Conservation (phyloP, 2,888 invertebrate species). For the Furcula furcula region DNA sequence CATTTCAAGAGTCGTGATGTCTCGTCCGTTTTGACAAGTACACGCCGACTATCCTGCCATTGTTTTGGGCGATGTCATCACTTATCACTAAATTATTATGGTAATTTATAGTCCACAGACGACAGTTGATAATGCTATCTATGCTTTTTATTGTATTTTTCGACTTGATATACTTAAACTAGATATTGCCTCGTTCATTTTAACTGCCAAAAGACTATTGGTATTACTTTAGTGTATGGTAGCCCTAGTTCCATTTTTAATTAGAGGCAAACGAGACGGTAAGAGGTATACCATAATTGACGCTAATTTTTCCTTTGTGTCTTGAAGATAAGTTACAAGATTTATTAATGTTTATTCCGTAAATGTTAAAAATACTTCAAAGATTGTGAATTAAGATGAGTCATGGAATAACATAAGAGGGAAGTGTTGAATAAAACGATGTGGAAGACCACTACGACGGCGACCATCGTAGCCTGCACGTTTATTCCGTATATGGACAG, state of each 20-base stretch:
- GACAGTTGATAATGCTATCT: constrained; percentile 25
- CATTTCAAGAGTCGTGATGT: too few species aligned
- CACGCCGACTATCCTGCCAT: constrained; percentile 20
- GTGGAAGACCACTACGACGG: background rate
- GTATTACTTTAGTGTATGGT: too few species aligned
- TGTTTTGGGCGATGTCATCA: constrained; percentile 29
- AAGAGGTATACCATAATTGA: too few species aligned
- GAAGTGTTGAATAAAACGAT: constrained; percentile 12
- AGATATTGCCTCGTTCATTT: too few species aligned
- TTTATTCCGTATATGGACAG: constrained; percentile 36
- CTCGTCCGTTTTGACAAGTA: constrained; percentile 45
- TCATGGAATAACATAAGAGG: constrained; percentile 14
- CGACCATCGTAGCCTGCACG: constrained; percentile 13
- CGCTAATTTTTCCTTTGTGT: too few species aligned
- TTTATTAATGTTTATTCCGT: too few species aligned
- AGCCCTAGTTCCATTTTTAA: too few species aligned
- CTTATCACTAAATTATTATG: constrained; percentile 28
- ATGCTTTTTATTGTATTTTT: constrained; percentile 8
- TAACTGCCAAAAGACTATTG: too few species aligned
- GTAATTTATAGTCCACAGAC: constrained; percentile 23
- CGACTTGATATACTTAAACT: background rate
- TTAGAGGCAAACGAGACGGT: too few species aligned
- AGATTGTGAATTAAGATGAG: constrained; percentile 8
- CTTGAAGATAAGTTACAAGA: too few species aligned
- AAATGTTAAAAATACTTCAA: background rate